A percentile compares a stretch with the other conserved stretches of the same genome.
Evolutionary conservation across 2,113 vertebrate genomes (phyloP).

Genomic region (Atractosteus spatula): DNA sequence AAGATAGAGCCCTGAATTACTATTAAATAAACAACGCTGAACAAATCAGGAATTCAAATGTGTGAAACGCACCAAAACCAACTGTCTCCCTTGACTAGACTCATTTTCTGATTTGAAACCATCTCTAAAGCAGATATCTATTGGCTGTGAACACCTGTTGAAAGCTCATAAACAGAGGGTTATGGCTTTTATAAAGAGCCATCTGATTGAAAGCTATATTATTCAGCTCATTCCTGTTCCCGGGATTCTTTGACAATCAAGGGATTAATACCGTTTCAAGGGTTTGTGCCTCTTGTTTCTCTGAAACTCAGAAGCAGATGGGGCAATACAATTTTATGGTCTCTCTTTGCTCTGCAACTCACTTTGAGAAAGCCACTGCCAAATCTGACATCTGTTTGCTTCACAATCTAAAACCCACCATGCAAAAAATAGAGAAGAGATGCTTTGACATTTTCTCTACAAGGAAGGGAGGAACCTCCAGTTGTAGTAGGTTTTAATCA

Average conservation of each 20-base stretch:
- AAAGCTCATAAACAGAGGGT: no score
- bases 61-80: no score
- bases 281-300: constrained; percentile 1
- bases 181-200: no score
- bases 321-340: constrained; percentile 3
- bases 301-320: constrained; percentile 18
- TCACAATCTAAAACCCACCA: constrained; percentile 35
- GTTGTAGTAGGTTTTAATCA: not conserved
- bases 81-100: no score
- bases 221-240: no score
- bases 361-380: constrained; percentile 17
- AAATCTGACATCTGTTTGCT: constrained; percentile 60
- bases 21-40: no score
- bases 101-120: no score
- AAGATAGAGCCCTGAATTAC: no score
- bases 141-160: no score
- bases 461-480: not conserved
- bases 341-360: constrained; percentile 4
- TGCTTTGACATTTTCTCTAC: not conserved
- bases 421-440: constrained; percentile 7
- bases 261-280: not conserved
- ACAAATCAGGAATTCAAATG: no score
- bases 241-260: not conserved
- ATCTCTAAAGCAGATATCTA: no score
- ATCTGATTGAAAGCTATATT: no score